phyloP scores from a whole-genome alignment of 23 tunicate genomes.

The Halocynthia aurantium region DNA sequence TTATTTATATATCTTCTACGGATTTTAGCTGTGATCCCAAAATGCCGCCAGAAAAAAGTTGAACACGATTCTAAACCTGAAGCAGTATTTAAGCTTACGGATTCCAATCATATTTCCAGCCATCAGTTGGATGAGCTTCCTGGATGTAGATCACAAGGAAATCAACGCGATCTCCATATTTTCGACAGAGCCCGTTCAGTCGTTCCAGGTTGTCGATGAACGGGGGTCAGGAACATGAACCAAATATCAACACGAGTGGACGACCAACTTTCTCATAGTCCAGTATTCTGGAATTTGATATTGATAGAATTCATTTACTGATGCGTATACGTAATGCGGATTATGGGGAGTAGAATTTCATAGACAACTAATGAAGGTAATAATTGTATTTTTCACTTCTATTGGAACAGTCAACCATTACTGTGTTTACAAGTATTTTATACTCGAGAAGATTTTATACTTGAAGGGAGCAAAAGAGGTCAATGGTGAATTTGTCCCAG shows the following conservation, averaged over 20 bases:
- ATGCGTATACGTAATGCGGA: no score
- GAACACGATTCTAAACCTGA: background rate
- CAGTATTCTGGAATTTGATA: slow-evolving; percentile 13
- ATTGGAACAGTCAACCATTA: no score
- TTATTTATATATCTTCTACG: no score
- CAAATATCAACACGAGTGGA: slow-evolving; percentile 28
- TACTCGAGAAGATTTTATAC: no score
- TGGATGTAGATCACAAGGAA: slow-evolving; percentile 3
- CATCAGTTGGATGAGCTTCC: slow-evolving; percentile 14
- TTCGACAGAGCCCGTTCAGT: background rate
- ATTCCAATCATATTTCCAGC: background rate
- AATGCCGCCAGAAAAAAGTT: background rate
- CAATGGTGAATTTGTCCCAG: background rate
- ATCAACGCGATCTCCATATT: background rate
- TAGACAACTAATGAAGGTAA: background rate
- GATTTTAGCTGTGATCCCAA: background rate
- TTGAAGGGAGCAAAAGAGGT: background rate
- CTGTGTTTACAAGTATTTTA: no score
- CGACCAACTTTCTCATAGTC: slow-evolving; percentile 15
- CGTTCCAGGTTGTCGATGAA: slow-evolving; percentile 14
- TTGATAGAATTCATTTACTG: no score
- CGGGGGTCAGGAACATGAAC: slow-evolving; percentile 59
- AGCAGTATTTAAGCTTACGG: background rate
- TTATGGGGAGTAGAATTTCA: no score
- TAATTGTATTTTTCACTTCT: no score